Conservation (phyloP, 2,797 vertebrate genomes). For the Ceyx erithaca region DNA sequence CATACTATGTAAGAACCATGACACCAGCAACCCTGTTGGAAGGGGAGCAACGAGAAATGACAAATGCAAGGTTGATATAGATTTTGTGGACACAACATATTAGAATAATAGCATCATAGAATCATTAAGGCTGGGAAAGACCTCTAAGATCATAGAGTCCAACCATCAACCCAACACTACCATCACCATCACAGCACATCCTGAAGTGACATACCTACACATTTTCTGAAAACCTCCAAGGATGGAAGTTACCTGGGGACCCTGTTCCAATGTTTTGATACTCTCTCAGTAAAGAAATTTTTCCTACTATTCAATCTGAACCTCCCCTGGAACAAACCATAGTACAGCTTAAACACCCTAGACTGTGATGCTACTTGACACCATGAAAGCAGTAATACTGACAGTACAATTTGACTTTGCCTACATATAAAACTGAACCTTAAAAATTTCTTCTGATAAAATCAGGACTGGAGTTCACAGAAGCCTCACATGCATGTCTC, state of each 20-base stretch:
- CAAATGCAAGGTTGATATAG: neutral
- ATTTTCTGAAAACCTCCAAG: too few species aligned
- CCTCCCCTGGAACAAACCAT: too few species aligned
- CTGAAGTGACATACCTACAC: too few species aligned
- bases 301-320: too few species aligned
- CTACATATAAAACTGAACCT: neutral
- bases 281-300: too few species aligned
- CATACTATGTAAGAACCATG: neutral
- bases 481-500: neutral
- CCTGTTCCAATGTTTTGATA: too few species aligned
- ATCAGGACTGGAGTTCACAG: neutral
- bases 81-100: neutral
- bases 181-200: too few species aligned
- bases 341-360: neutral
- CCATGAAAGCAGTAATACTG: neutral
- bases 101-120: too few species aligned
- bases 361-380: neutral
- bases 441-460: neutral
- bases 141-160: too few species aligned
- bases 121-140: too few species aligned
- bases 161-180: too few species aligned
- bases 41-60: neutral
- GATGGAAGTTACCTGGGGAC: too few species aligned
- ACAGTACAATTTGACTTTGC: neutral
- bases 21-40: neutral